Percentiles rank a stretch among this genome's conserved stretches.
phyloP scores from a whole-genome alignment of 1,140 invertebrate genomes.

The Delia radicum region DNA sequence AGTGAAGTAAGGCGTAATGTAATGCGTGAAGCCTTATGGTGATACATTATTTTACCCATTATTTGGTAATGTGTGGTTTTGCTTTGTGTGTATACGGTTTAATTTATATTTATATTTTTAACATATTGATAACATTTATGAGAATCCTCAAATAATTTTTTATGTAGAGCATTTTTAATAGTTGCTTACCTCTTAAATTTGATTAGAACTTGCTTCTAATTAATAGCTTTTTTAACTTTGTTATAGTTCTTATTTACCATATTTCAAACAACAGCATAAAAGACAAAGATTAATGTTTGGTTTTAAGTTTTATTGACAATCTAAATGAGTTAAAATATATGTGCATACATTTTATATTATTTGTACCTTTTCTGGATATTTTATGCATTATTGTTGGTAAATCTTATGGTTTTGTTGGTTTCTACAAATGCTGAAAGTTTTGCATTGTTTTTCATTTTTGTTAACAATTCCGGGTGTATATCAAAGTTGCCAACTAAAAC shows the following conservation, averaged over 20 bases:
- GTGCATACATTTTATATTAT: slow-evolving; percentile 7
- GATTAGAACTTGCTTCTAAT: too few species aligned
- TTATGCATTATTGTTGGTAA: not conserved
- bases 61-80: too few species aligned
- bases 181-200: too few species aligned
- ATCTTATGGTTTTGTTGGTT: not conserved
- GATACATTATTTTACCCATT: too few species aligned
- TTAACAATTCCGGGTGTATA: not conserved
- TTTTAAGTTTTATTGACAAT: slow-evolving; percentile 23
- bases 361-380: not conserved
- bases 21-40: too few species aligned
- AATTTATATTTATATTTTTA: too few species aligned
- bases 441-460: not conserved
- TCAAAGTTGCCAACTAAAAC: not conserved
- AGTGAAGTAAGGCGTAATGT: too few species aligned
- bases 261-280: not conserved
- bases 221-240: not conserved
- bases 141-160: too few species aligned
- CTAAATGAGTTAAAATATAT: slow-evolving; percentile 18
- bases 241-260: not conserved
- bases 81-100: too few species aligned
- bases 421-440: not conserved
- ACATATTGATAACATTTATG: too few species aligned
- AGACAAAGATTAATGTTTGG: slow-evolving; percentile 21
- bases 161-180: too few species aligned